Evolutionary conservation across 2,888 invertebrate species (phyloP).

Genomic region (Gymnoscelis rufifasciata): DNA sequence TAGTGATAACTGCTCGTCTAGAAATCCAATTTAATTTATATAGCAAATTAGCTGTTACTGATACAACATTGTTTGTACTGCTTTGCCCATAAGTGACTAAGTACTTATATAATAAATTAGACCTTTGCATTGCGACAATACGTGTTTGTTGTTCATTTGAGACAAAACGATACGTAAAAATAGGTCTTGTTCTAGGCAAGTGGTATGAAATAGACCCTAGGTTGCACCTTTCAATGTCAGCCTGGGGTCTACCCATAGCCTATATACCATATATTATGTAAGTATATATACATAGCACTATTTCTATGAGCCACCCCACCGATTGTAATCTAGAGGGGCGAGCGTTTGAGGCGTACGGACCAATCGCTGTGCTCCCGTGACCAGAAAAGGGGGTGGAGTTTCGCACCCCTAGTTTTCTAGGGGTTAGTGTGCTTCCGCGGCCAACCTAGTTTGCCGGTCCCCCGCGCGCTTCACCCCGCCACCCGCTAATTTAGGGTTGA

Average conservation of each 20-base stretch:
- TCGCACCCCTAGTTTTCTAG: slow-evolving; percentile 80
- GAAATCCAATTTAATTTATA: too few species aligned
- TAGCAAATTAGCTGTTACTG: too few species aligned
- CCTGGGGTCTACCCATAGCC: slow-evolving; percentile 58
- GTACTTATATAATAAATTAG: too few species aligned
- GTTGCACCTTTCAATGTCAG: slow-evolving; percentile 62
- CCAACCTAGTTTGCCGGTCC: slow-evolving; percentile 76
- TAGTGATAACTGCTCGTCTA: too few species aligned
- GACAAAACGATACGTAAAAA: too few species aligned
- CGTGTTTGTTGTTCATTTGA: too few species aligned
- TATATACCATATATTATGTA: slow-evolving; percentile 59
- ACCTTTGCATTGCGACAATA: too few species aligned
- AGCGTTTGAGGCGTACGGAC: slow-evolving; percentile 67
- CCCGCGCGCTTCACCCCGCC: slow-evolving; percentile 60
- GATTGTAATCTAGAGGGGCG: slow-evolving; percentile 79
- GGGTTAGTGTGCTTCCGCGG: slow-evolving; percentile 79
- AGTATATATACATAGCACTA: slow-evolving; percentile 68
- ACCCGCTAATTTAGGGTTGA: slow-evolving; percentile 76
- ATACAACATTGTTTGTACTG: too few species aligned
- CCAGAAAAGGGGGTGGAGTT: slow-evolving; percentile 79
- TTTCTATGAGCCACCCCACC: slow-evolving; percentile 78
- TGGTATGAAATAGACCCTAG: not conserved
- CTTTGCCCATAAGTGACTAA: too few species aligned
- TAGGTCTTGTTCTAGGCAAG: not conserved
- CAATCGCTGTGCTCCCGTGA: slow-evolving; percentile 76